Evolutionary conservation across 2,888 invertebrate species (phyloP).

Genomic region (Epistrophe grossulariae): DNA sequence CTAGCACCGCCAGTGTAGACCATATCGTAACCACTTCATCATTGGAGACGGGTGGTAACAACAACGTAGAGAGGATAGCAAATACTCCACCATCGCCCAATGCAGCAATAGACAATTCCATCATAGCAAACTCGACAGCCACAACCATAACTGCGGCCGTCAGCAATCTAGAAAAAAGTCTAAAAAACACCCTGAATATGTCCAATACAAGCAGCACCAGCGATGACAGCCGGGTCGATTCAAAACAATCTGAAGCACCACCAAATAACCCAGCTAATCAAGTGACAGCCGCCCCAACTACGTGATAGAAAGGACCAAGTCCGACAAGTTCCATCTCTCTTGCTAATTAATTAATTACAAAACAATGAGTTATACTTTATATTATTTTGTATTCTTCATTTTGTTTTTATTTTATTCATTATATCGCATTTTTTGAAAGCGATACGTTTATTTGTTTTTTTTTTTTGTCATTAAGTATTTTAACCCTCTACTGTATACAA

Average conservation of each 20-base stretch:
- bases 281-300: conserved; percentile 44
- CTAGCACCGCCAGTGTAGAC: not conserved
- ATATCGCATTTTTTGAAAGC: conserved; percentile 17
- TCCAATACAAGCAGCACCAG: conserved; percentile 61
- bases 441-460: conserved; percentile 3
- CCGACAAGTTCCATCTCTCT: conserved; percentile 45
- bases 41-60: conserved; percentile 56
- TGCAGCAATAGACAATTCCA: conserved; percentile 58
- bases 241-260: conserved; percentile 40
- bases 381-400: conserved; percentile 28
- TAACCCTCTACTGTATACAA: not conserved
- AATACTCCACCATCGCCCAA: conserved; percentile 62
- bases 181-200: conserved; percentile 64
- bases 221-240: conserved; percentile 48
- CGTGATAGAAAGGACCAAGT: conserved; percentile 60
- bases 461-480: conserved; percentile 16
- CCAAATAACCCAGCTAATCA: conserved; percentile 47
- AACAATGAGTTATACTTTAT: conserved; percentile 43
- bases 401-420: conserved; percentile 48
- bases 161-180: conserved; percentile 57
- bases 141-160: conserved; percentile 21
- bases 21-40: conserved; percentile 9
- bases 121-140: conserved; percentile 46
- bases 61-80: conserved; percentile 40
- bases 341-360: conserved; percentile 44